These are phyloP conservation scores for Drosophila micromelanica DNA, from an alignment of 1,140 invertebrate genomes.

Conservation along the genomic window DNA sequence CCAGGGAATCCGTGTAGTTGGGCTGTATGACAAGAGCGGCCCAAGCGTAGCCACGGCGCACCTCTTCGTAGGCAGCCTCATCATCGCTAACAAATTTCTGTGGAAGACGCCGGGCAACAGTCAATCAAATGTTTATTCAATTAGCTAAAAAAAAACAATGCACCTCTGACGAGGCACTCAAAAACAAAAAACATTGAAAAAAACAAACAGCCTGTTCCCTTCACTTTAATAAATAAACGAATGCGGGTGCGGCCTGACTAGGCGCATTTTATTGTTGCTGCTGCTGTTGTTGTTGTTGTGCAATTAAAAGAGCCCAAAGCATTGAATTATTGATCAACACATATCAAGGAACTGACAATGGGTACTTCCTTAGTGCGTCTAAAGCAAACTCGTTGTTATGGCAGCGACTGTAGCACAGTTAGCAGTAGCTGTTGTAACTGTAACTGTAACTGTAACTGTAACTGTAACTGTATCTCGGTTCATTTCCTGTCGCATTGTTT, in stretches of 20 bases:
- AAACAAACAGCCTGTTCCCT: no score
- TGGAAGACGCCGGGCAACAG: constrained; percentile 25
- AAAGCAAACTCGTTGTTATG: constrained; percentile 20
- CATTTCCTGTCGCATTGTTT: constrained; percentile 80
- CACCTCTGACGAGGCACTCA: constrained; percentile 26
- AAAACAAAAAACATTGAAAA: neutral
- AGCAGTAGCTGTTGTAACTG: constrained; percentile 21
- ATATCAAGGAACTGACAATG: constrained; percentile 34
- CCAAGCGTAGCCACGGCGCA: constrained; percentile 91
- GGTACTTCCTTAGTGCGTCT: constrained; percentile 52
- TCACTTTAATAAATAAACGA: neutral
- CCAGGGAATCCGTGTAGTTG: constrained; percentile 92
- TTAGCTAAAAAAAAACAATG: constrained; percentile 69
- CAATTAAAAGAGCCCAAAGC: constrained; percentile 66
- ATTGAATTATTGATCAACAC: constrained; percentile 71
- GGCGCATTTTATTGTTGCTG: constrained; percentile 25
- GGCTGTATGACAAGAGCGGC: constrained; percentile 91
- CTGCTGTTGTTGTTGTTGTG: constrained; percentile 35
- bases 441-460: constrained; percentile 18
- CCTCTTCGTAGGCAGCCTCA: constrained; percentile 88
- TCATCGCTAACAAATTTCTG: constrained; percentile 85
- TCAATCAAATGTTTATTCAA: constrained; percentile 67
- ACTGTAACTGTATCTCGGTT: constrained; percentile 53
- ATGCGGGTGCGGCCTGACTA: constrained; percentile 32
- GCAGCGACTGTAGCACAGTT: constrained; percentile 32